Evolutionary conservation across 2,888 invertebrate genomes (phyloP), one percentile per base, ranked within the genome.

Genomic region (Morpho helenor): DNA sequence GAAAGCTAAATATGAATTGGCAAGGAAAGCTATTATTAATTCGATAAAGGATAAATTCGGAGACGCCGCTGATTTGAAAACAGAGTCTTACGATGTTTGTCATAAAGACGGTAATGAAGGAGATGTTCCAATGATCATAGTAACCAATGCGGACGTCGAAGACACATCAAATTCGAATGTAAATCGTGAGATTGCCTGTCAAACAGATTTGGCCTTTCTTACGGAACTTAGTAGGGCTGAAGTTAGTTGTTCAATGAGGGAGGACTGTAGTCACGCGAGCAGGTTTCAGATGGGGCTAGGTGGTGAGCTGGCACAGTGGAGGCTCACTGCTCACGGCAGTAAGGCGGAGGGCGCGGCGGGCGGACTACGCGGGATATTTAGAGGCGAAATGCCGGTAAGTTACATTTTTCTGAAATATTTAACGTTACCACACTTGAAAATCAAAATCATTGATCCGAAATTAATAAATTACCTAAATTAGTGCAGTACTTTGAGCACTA

Each of bases 261-360:
- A 70, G 61, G 70, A 66, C 69, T 80, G 76, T 75, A 79, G 82
- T 81, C 88, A 89, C 88, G 88, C 88, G 72, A 89, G 79, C 76
- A 80, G 70, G 76, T 78, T 77, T 80, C 82, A 79, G 84, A 79
- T 83, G 84, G 87, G 80, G 81, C 80, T 81, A 84, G 87, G 87
- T 80, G 74, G 86, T 78, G 84, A 75, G 79, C 76, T 84, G 87
- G 87, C 84, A 86, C 87, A 84, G 85, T 83, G 84, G 79, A 80
- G 76, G 79, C 73, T 79, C 72, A 76, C 62, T 74, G 74, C 78
- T 80, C 76, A 75, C 72, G 82, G 80, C 77, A 84, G 86, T 84
- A 82, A 82, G 83, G 87, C 84, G 77, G 72, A 68, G 66, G 83
- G 83, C 74, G 80, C 82, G 80, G 77, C 76, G 76, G 76, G 80